Evolutionary conservation across 92 coral and sea anemone species (phyloP).

Genomic region (Nematostella vectensis): DNA sequence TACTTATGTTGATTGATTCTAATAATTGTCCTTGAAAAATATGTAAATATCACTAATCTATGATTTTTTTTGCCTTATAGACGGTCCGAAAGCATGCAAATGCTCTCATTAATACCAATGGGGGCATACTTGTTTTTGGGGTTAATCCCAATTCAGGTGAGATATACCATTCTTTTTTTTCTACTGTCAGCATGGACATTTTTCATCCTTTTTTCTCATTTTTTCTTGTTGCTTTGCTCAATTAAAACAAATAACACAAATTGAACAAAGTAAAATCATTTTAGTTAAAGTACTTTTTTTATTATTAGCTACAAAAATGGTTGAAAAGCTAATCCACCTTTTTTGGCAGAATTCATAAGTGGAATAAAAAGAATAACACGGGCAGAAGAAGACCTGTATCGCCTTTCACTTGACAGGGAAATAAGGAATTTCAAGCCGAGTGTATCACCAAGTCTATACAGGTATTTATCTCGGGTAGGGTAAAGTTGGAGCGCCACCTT

Average conservation of each 20-base stretch:
- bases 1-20: no score
- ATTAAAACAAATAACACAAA: no score
- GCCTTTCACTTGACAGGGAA: constrained; percentile 39
- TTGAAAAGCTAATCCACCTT: no score
- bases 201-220: no score
- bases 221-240: no score
- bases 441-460: constrained; percentile 61
- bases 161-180: neutral
- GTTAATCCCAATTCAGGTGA: constrained; percentile 23
- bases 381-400: constrained; percentile 36
- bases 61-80: constrained; percentile 16
- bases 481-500: neutral
- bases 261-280: no score
- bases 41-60: no score
- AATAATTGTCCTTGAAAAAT: no score
- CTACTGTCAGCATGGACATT: neutral
- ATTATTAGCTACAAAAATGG: neutral
- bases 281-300: no score
- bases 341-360: constrained; percentile 6
- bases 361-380: constrained; percentile 18
- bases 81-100: constrained; percentile 30
- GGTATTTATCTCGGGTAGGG: no score
- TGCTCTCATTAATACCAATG: constrained; percentile 57
- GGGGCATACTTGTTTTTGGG: constrained; percentile 72
- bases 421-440: constrained; percentile 45